Evolutionary conservation across 1,140 invertebrate genomes (phyloP).

Genomic region (Drosophila virilis): DNA sequence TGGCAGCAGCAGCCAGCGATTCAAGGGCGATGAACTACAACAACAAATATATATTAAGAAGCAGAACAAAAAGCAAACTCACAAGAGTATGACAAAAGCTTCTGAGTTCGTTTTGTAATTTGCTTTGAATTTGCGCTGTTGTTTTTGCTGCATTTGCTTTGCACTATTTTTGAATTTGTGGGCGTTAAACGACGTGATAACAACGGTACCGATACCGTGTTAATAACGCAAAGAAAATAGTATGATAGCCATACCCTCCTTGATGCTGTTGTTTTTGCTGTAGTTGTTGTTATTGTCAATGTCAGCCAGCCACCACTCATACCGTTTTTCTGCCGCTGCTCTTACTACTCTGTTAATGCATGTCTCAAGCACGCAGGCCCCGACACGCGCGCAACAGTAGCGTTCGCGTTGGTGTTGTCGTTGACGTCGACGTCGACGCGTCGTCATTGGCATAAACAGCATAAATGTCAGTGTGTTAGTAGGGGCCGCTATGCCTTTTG

Average conservation of each 20-base stretch:
- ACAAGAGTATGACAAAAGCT: constrained; percentile 49
- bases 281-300: constrained; percentile 29
- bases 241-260: constrained; percentile 35
- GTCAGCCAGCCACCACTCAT: constrained; percentile 36
- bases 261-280: constrained; percentile 20
- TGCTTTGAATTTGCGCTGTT: constrained; percentile 15
- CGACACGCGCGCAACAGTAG: constrained; percentile 60
- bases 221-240: constrained; percentile 37
- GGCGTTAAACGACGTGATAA: constrained; percentile 55
- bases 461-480: constrained; percentile 63
- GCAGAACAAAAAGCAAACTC: constrained; percentile 43
- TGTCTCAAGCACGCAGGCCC: constrained; percentile 54
- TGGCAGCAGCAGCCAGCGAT: constrained; percentile 54
- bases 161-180: constrained; percentile 41
- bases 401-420: constrained; percentile 15
- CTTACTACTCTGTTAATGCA: constrained; percentile 52
- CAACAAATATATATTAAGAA: constrained; percentile 42
- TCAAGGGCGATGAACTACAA: constrained; percentile 64
- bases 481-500: constrained; percentile 39
- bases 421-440: constrained; percentile 2
- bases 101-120: constrained; percentile 33
- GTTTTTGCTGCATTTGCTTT: constrained; percentile 12
- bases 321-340: constrained; percentile 36
- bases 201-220: constrained; percentile 29
- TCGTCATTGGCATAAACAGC: constrained; percentile 32